Evolutionary conservation across 2,888 invertebrate genomes (phyloP).

Genomic region (Cetonia aurata): DNA sequence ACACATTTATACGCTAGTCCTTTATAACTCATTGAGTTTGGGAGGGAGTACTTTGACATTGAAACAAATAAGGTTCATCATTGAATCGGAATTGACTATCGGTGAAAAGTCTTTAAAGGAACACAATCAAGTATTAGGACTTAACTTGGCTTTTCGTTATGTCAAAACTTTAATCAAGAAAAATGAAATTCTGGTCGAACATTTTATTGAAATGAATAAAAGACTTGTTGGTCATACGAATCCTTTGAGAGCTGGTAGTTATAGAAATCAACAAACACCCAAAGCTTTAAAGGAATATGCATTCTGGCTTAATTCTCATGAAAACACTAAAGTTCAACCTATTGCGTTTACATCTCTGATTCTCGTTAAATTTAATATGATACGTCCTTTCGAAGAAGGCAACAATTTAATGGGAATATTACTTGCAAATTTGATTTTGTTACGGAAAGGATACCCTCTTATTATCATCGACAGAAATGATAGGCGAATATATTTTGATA

Average conservation of each 20-base stretch:
- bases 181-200: neutral
- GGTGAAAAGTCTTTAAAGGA: constrained; percentile 25
- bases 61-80: constrained; percentile 13
- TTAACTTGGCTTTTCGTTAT: constrained; percentile 13
- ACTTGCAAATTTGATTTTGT: constrained; percentile 12
- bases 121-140: constrained; percentile 26
- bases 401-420: constrained; percentile 5
- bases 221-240: constrained; percentile 7
- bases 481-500: constrained; percentile 21
- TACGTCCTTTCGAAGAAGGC: constrained; percentile 16
- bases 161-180: constrained; percentile 23
- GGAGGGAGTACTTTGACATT: constrained; percentile 7
- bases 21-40: constrained; percentile 14
- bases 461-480: constrained; percentile 17
- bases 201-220: constrained; percentile 16
- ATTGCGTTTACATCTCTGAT: neutral
- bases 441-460: constrained; percentile 15
- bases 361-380: neutral
- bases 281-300: neutral
- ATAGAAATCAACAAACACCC: neutral
- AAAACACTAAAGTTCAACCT: neutral
- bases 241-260: constrained; percentile 13
- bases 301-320: constrained; percentile 10
- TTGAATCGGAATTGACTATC: constrained; percentile 7
- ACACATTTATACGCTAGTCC: constrained; percentile 14